Percentiles rank a stretch among this genome's conserved stretches.
Evolutionary conservation across 2,113 vertebrate genomes (phyloP).

Genomic region (Tympanuchus pallidicinctus): DNA sequence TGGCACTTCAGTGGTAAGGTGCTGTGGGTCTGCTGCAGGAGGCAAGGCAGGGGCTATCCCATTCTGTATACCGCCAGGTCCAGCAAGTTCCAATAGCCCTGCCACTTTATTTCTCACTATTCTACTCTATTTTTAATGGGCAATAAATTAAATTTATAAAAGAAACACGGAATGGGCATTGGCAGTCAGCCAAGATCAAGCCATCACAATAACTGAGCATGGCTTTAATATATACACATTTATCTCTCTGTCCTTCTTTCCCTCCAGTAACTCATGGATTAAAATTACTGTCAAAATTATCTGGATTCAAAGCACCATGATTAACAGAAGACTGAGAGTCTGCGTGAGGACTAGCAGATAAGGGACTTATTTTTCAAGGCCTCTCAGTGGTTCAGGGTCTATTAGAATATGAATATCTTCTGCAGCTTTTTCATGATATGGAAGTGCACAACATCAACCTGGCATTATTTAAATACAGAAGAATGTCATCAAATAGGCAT

Average conservation of each 20-base stretch:
- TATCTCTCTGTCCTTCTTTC: neutral
- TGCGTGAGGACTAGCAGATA: neutral
- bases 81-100: neutral
- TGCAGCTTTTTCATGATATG: neutral
- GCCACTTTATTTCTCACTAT: neutral
- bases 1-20: neutral
- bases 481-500: neutral
- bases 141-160: neutral
- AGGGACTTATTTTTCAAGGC: neutral
- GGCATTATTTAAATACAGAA: neutral
- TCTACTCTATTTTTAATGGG: neutral
- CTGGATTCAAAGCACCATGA: neutral
- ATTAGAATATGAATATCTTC: neutral
- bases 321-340: neutral
- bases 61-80: neutral
- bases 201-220: neutral
- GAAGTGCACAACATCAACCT: neutral
- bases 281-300: neutral
- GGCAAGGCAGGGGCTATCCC: rapidly evolving
- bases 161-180: neutral
- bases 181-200: neutral
- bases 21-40: neutral
- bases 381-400: neutral
- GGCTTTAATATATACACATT: neutral
- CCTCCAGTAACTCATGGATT: neutral